Evolutionary conservation across 2,113 vertebrate species (phyloP).

Genomic region (Pao palembangensis): DNA sequence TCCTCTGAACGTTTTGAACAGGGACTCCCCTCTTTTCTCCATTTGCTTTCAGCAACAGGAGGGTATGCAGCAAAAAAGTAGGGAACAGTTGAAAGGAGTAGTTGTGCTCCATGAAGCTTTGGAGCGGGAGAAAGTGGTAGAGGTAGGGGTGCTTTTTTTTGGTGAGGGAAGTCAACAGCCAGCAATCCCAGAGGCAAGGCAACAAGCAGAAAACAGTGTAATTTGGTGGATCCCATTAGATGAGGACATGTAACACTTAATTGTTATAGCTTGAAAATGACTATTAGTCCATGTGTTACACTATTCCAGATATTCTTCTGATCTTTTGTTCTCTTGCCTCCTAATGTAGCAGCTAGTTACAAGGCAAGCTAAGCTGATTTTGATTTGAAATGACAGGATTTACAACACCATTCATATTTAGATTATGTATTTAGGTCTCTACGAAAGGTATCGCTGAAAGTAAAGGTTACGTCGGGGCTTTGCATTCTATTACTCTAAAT

Average conservation of each 20-base stretch:
- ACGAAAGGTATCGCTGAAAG: too few relatives aligned
- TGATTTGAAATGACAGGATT: constrained; percentile 5
- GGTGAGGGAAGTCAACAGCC: constrained; percentile 26
- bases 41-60: constrained; percentile 30
- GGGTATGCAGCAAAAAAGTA: constrained; percentile 32
- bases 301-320: constrained; percentile 1
- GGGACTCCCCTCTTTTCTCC: constrained; percentile 34
- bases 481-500: too few relatives aligned
- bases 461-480: too few relatives aligned
- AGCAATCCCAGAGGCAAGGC: constrained; percentile 52
- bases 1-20: constrained; percentile 6
- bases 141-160: constrained; percentile 53
- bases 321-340: not conserved
- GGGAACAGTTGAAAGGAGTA: constrained; percentile 28
- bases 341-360: constrained; percentile 24
- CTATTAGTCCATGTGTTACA: constrained; percentile 23
- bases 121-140: constrained; percentile 58
- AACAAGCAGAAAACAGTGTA: constrained; percentile 52
- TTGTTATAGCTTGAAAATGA: constrained; percentile 23
- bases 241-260: constrained; percentile 32
- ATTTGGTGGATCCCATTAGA: constrained; percentile 55
- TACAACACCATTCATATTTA: too few relatives aligned
- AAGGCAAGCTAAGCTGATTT: too few relatives aligned
- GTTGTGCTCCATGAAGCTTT: constrained; percentile 55
- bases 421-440: too few relatives aligned